These are phyloP conservation scores for Heliornis fulica DNA, from an alignment of 2,113 vertebrate species.

Conservation along the genomic window DNA sequence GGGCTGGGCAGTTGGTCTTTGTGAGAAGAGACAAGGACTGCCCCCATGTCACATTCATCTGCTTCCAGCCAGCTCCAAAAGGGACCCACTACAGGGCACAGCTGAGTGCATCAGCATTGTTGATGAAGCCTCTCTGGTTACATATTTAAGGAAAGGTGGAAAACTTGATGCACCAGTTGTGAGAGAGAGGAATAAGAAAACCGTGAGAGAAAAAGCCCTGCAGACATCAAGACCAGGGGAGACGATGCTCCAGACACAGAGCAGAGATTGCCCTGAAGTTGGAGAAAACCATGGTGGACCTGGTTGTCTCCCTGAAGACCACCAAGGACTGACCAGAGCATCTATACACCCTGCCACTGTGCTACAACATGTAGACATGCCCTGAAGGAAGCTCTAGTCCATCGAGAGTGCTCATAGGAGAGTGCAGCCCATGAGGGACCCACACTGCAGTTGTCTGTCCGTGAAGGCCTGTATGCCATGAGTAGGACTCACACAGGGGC, in stretches of 20 bases:
- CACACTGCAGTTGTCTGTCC: not conserved
- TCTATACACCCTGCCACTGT: not conserved
- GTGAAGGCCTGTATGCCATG: not conserved
- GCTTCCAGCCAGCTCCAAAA: not conserved
- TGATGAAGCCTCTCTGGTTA: not conserved
- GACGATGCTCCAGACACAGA: not conserved
- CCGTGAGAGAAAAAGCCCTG: not conserved
- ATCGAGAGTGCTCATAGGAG: not conserved
- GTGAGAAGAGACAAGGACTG: not conserved
- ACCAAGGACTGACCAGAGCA: not conserved
- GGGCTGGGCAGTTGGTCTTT: no score
- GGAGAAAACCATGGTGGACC: not conserved
- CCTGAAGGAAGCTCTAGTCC: not conserved
- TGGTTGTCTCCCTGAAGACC: not conserved
- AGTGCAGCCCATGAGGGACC: not conserved
- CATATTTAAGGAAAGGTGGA: not conserved
- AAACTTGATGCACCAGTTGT: fast-evolving
- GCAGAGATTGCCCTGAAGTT: not conserved
- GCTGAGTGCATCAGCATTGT: not conserved
- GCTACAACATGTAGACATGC: not conserved
- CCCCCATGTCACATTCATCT: not conserved
- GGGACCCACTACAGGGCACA: not conserved
- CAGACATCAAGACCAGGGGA: not conserved
- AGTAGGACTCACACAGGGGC: not conserved
- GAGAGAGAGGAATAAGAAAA: not conserved